Conservation (phyloP, 2,113 vertebrate species). For the Argyrosomus japonicus region DNA sequence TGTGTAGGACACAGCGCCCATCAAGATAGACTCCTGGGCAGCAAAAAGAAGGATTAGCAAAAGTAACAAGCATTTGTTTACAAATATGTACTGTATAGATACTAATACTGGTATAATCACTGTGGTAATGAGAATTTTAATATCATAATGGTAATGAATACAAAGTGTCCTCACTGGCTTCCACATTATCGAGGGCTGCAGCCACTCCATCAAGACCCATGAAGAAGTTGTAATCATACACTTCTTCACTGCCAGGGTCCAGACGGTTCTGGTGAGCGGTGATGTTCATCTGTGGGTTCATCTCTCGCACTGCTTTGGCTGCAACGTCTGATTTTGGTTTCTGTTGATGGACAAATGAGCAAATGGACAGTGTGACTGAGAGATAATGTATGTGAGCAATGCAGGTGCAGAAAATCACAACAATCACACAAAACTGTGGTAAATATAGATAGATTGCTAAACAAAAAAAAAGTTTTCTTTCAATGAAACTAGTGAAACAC, state of each 20-base stretch:
- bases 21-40: slow-evolving; percentile 87
- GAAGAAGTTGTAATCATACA: slow-evolving; percentile 87
- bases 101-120: background rate
- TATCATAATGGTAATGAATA: background rate
- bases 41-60: slow-evolving; percentile 5
- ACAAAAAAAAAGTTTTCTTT: no score
- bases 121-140: background rate
- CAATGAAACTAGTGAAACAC: background rate
- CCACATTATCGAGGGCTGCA: slow-evolving; percentile 89
- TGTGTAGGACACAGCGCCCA: slow-evolving; percentile 80
- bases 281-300: slow-evolving; percentile 87
- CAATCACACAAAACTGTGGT: background rate
- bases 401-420: background rate
- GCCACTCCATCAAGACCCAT: slow-evolving; percentile 82
- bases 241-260: slow-evolving; percentile 82
- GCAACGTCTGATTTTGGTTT: slow-evolving; percentile 87
- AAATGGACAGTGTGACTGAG: background rate
- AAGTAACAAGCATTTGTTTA: background rate
- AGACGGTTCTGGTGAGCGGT: slow-evolving; percentile 83
- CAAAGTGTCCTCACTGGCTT: slow-evolving; percentile 85
- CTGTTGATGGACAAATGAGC: slow-evolving; percentile 71
- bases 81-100: background rate
- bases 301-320: slow-evolving; percentile 75
- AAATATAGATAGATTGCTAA: background rate
- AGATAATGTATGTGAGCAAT: background rate